Evolutionary conservation across 92 coral and sea anemone genomes (phyloP).

Genomic region (Parazoanthus atlanticus): DNA sequence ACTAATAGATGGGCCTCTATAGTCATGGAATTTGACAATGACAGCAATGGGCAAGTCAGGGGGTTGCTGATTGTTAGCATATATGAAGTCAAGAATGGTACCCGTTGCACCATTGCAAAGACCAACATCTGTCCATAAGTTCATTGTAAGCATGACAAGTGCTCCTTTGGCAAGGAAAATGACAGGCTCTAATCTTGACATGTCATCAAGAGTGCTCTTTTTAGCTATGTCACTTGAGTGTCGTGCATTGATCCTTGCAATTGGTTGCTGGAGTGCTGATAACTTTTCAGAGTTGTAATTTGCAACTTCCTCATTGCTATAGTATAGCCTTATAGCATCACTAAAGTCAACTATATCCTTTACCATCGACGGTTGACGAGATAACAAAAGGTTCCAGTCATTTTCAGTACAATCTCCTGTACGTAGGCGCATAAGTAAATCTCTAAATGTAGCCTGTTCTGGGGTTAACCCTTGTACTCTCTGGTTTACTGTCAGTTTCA

Average conservation of each 20-base stretch:
- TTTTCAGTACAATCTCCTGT: too few species aligned
- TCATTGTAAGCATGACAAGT: slow-evolving; percentile 3
- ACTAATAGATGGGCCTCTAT: slow-evolving; percentile 27
- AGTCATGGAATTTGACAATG: slow-evolving; percentile 38
- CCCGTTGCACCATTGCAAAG: slow-evolving; percentile 3
- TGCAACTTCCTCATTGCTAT: background rate
- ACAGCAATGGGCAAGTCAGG: slow-evolving; percentile 45
- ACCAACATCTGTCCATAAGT: slow-evolving; percentile 1
- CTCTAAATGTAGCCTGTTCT: too few species aligned
- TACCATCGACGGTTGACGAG: background rate
- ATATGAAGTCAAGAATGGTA: slow-evolving; percentile 26
- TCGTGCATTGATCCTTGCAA: background rate
- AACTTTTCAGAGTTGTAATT: background rate
- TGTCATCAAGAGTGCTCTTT: background rate
- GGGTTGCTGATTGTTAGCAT: slow-evolving; percentile 24
- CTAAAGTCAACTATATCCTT: background rate
- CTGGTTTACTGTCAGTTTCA: too few species aligned
- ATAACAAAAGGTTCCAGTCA: too few species aligned
- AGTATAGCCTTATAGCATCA: background rate
- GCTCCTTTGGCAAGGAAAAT: background rate
- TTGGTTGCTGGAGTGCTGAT: background rate
- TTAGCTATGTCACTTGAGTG: background rate
- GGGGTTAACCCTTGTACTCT: slow-evolving; percentile 6
- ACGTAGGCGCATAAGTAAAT: background rate
- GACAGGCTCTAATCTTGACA: background rate